Base-by-base conservation (phyloP, 2,113 vertebrate species). In the Podiceps cristatus region DNA sequence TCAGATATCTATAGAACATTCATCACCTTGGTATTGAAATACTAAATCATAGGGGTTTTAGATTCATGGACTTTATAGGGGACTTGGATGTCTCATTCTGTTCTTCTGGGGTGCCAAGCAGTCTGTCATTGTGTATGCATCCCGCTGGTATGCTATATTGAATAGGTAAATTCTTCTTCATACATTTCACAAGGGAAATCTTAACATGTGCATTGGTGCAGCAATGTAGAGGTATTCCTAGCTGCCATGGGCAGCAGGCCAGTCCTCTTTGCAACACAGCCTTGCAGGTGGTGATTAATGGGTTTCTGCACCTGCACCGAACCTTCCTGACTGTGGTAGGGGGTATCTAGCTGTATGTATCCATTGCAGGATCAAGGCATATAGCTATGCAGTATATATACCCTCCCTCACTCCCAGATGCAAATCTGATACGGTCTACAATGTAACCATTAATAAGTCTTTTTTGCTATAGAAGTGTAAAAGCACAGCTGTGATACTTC, bases 331-430 rank as follows among this genome's bases (percentile, higher is more conserved):
- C 3, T 20, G 20, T 7, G 27, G 9, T 5, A 24, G 22, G 6
- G 12, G 33, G 4, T 42, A 22, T 79, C 8, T 10, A 13, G 2
- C n/a, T 49, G 13, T 35, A 14, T 1, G 3, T 45, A 27, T 35
- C 23, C 24, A 16, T 31, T 33, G 12, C 18, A 69, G 86, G 35
- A 25, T 67, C 25, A 67, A 88, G 19, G 17, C 37, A 33, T 20
- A 7, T 3, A 60, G 22, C 42, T 44, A 0, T 35, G 31, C 0
- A 3, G 16, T 58, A 4, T 16, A 11, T 5, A 72, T 56, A n/a
- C 7, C 3, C 20, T 8, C 4, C 6, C 28, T 33, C 15, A 1
- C 33, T 89, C 33, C 49, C 33, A 40, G 35, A 82, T 49, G 27
- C 8, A 68, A 55, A 75, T 52, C 64, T 58, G 9, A 7, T 40